Percentiles rank a stretch among this genome's conserved stretches.
Conservation (phyloP, 2,113 vertebrate species). For the Labrus mixtus region DNA sequence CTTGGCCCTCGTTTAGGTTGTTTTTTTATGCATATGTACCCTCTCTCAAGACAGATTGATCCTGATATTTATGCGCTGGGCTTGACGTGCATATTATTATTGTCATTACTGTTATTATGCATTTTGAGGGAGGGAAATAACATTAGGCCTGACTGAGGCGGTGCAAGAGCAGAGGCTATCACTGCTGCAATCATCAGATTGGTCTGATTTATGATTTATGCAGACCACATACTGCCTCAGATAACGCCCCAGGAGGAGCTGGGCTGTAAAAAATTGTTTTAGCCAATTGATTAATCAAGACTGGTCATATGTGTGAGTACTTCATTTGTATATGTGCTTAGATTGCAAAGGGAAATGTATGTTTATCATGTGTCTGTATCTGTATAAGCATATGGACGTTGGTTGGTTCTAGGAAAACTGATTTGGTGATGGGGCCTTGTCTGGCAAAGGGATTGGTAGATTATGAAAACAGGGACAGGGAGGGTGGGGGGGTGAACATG, state of each 20-base stretch:
- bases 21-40: constrained; percentile 75
- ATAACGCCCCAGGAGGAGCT: constrained; percentile 67
- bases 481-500: not conserved
- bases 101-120: constrained; percentile 75
- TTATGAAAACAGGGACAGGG: constrained; percentile 8
- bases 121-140: constrained; percentile 72
- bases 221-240: constrained; percentile 56
- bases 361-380: constrained; percentile 54
- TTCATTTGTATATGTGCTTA: constrained; percentile 66
- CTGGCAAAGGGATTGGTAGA: constrained; percentile 29
- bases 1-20: constrained; percentile 60
- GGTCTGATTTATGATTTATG: constrained; percentile 83
- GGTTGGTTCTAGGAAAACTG: constrained; percentile 43
- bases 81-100: constrained; percentile 81
- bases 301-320: constrained; percentile 56
- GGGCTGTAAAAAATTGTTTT: constrained; percentile 82
- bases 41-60: constrained; percentile 68
- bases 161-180: constrained; percentile 38
- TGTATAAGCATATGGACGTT: not conserved
- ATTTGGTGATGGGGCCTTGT: constrained; percentile 47
- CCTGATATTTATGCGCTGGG: constrained; percentile 80
- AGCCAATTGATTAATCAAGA: constrained; percentile 84
- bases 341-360: constrained; percentile 38
- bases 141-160: constrained; percentile 61
- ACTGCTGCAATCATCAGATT: constrained; percentile 78